A percentile compares a stretch with the other conserved stretches of the same genome.
Conservation (phyloP, 2,113 vertebrate species). For the Pipra filicauda region DNA sequence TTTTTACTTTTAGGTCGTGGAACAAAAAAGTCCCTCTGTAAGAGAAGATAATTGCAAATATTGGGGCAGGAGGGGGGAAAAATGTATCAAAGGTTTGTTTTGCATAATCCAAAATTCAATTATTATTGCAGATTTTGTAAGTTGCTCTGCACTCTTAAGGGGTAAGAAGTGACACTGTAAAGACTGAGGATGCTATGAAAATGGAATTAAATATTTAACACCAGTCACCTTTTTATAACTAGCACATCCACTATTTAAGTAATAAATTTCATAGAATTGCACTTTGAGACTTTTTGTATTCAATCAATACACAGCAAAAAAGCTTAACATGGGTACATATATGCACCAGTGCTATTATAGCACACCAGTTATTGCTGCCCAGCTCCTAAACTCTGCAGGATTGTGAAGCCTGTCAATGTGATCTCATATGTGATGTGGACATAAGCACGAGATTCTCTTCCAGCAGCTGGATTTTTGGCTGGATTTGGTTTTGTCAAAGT, state of each 20-base stretch:
- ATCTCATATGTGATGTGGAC: not conserved
- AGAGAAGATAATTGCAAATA: conserved; percentile 54
- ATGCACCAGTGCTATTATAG: not conserved
- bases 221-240: conserved; percentile 29
- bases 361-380: not conserved
- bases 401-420: not conserved
- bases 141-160: not conserved
- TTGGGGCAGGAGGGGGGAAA: not conserved
- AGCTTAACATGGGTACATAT: not conserved
- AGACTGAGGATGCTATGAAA: not conserved
- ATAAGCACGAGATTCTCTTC: not conserved
- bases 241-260: conserved; percentile 18
- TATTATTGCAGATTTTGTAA: not conserved
- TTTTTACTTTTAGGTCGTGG: not conserved
- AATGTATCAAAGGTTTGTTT: not conserved
- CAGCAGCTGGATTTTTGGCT: not conserved
- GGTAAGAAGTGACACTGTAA: not conserved
- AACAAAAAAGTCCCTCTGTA: conserved; percentile 38
- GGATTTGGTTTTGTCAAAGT: not conserved
- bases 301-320: not conserved
- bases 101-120: not conserved
- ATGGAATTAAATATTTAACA: not conserved
- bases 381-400: not conserved
- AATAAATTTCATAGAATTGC: conserved; percentile 65
- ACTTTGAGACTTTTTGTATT: conserved; percentile 27